Evolutionary conservation across 2,888 invertebrate genomes (phyloP).

Genomic region (Pomacea canaliculata): DNA sequence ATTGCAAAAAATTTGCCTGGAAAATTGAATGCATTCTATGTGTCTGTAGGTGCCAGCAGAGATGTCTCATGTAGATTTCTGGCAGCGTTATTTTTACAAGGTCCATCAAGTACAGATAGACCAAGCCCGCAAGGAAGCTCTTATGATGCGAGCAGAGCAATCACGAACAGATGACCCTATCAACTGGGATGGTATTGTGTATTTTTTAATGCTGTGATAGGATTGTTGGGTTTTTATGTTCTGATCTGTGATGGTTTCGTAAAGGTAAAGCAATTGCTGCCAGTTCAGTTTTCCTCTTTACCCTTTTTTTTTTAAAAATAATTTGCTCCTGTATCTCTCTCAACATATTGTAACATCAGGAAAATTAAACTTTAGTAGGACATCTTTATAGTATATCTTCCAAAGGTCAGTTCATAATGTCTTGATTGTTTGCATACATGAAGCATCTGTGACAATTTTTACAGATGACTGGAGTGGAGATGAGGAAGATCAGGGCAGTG

Average conservation of each 20-base stretch:
- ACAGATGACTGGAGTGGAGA: constrained; percentile 52
- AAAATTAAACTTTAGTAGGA: too few relatives aligned
- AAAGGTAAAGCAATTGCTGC: too few relatives aligned
- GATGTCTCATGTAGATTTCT: constrained; percentile 81
- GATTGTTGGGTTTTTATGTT: too few relatives aligned
- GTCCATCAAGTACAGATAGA: constrained; percentile 83
- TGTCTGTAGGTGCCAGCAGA: constrained; percentile 71
- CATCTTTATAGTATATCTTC: too few relatives aligned
- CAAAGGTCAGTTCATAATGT: too few relatives aligned
- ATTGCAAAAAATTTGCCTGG: neutral
- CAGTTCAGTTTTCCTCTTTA: neutral
- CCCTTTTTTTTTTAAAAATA: too few relatives aligned
- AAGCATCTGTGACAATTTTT: neutral
- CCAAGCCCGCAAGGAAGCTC: constrained; percentile 78
- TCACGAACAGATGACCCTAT: constrained; percentile 68
- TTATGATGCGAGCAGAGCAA: constrained; percentile 73
- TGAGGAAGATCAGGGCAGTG: constrained; percentile 39
- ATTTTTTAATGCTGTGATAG: neutral
- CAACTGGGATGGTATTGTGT: constrained; percentile 64
- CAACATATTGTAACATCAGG: too few relatives aligned
- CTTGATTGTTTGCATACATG: too few relatives aligned
- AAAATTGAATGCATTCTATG: neutral
- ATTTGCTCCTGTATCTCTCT: too few relatives aligned
- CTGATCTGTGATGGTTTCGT: too few relatives aligned
- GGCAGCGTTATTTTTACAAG: constrained; percentile 87